phyloP scores from a whole-genome alignment of 1,140 invertebrate species.

The Papilio xuthus region DNA sequence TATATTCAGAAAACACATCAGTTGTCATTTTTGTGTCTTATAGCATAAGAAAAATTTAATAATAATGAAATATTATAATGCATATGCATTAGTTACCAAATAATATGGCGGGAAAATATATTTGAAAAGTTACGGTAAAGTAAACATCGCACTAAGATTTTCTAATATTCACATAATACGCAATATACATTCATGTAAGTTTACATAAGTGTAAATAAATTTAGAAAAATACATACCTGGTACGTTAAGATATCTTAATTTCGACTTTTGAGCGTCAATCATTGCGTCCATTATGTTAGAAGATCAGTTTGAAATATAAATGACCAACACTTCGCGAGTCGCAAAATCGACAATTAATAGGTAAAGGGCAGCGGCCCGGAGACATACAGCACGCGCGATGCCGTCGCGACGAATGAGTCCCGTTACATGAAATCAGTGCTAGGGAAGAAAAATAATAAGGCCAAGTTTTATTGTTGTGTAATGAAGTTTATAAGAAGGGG shows the following conservation, averaged over 20 bases:
- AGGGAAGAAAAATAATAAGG: constrained; percentile 64
- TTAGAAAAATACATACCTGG: constrained; percentile 45
- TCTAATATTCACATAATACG: background rate
- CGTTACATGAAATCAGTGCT: constrained; percentile 65
- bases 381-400: constrained; percentile 53
- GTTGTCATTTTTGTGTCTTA: background rate
- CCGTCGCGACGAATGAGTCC: constrained; percentile 59
- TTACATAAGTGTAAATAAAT: background rate
- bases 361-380: constrained; percentile 25
- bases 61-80: background rate
- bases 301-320: constrained; percentile 28
- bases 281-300: constrained; percentile 49
- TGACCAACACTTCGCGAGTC: constrained; percentile 2
- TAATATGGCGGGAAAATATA: background rate
- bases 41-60: background rate
- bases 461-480: constrained; percentile 59
- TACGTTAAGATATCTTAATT: constrained; percentile 40
- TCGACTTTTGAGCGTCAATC: constrained; percentile 44
- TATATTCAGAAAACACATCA: background rate
- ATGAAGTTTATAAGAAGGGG: constrained; percentile 61
- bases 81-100: background rate
- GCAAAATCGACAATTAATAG: constrained; percentile 13
- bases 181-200: background rate
- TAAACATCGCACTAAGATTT: background rate
- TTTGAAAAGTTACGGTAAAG: background rate